Conservation (phyloP, 2,113 vertebrate species). For the Ictalurus punctatus region DNA sequence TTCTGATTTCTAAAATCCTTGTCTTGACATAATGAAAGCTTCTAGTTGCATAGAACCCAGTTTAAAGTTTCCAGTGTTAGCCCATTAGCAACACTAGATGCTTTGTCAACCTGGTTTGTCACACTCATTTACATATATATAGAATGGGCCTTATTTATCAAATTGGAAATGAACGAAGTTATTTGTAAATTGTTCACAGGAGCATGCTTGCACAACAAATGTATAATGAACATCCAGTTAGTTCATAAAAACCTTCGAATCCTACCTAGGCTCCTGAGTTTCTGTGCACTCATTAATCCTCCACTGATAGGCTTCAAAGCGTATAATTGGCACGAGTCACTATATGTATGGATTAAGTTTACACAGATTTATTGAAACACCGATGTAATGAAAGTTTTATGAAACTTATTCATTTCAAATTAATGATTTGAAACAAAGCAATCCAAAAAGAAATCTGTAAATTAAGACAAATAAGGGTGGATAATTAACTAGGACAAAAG, state of each 20-base stretch:
- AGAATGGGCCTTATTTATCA: neutral
- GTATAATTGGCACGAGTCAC: neutral
- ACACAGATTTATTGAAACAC: neutral
- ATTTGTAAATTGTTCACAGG: neutral
- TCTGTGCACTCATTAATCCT: neutral
- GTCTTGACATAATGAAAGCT: neutral
- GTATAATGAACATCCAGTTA: neutral
- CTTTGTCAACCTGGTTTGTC: neutral
- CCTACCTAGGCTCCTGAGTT: neutral
- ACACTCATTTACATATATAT: neutral
- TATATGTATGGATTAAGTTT: neutral
- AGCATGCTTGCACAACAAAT: neutral
- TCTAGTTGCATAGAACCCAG: neutral
- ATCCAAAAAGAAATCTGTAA: neutral
- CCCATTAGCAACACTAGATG: neutral
- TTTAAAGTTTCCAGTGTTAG: neutral
- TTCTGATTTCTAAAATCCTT: neutral
- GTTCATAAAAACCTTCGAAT: neutral
- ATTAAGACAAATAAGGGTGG: neutral
- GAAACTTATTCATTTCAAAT: neutral
- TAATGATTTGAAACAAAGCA: neutral
- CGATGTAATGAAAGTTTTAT: neutral
- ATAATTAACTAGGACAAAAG: neutral
- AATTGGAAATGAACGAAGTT: neutral
- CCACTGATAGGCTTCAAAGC: neutral